These are phyloP conservation scores for Entomobrya proxima DNA, from an alignment of 2,888 invertebrate species.

Conservation along the genomic window DNA sequence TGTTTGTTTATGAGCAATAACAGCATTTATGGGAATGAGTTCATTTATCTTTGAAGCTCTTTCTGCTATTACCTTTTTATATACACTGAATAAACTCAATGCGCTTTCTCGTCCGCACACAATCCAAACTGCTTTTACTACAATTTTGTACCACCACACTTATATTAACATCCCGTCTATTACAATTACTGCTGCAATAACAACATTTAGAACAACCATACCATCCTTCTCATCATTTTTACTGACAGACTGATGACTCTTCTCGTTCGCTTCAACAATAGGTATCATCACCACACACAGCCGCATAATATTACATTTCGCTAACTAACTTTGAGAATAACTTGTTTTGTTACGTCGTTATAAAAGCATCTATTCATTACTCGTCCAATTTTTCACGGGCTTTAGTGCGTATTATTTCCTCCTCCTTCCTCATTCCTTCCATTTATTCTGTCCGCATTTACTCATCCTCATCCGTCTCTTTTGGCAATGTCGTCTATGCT, in stretches of 20 bases:
- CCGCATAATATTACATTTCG: not conserved
- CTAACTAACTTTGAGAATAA: not conserved
- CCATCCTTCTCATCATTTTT: slow-evolving; percentile 6
- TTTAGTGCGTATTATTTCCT: not conserved
- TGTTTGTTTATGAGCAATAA: slow-evolving; percentile 67
- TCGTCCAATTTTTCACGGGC: not conserved
- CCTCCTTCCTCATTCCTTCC: not conserved
- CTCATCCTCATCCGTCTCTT: not conserved
- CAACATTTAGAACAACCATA: not conserved
- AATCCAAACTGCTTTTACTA: not conserved
- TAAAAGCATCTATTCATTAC: not conserved
- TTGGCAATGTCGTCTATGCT: slow-evolving; percentile 16
- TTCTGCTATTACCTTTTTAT: slow-evolving; percentile 41
- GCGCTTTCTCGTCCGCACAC: not conserved
- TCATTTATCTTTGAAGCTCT: slow-evolving; percentile 64
- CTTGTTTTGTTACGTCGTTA: not conserved
- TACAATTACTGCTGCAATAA: slow-evolving; percentile 37
- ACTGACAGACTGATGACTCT: not conserved
- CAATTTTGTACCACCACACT: not conserved
- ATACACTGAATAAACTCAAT: not conserved
- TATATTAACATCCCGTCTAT: slow-evolving; percentile 14
- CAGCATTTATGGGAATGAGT: slow-evolving; percentile 63
- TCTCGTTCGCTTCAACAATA: not conserved
- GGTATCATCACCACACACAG: too few relatives aligned
- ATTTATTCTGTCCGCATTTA: not conserved